Percentiles rank a stretch among this genome's conserved stretches.
These are phyloP conservation scores for Yponomeuta evonymella DNA, from an alignment of 2,888 invertebrate genomes.

Conservation along the genomic window DNA sequence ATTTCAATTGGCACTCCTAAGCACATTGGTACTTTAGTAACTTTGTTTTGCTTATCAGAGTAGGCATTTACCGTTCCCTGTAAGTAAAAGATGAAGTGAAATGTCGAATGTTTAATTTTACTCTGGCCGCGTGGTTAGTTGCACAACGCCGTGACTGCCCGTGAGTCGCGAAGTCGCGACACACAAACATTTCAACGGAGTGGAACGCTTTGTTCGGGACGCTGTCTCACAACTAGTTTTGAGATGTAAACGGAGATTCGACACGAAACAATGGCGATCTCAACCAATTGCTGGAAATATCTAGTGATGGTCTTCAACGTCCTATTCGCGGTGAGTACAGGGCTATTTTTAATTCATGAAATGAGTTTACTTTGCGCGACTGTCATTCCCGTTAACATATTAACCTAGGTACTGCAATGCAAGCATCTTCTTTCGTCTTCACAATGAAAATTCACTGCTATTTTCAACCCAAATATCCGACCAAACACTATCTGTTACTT, in stretches of 20 bases:
- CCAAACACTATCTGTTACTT: too few species aligned
- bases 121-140: constrained; percentile 41
- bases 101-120: constrained; percentile 62
- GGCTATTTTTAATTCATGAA: constrained; percentile 14
- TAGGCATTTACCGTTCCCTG: constrained; percentile 21
- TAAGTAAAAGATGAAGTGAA: constrained; percentile 33
- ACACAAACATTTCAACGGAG: constrained; percentile 6
- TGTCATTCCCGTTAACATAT: background rate
- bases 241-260: constrained; percentile 56
- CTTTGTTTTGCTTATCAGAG: background rate
- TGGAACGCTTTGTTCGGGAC: constrained; percentile 7
- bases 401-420: background rate
- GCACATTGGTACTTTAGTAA: background rate
- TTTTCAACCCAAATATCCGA: too few species aligned
- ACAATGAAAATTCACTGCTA: background rate
- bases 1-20: background rate
- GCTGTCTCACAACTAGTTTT: constrained; percentile 22
- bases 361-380: constrained; percentile 7
- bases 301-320: constrained; percentile 67
- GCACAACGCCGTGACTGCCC: constrained; percentile 28
- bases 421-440: background rate
- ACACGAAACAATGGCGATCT: constrained; percentile 56
- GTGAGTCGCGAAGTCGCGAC: constrained; percentile 1
- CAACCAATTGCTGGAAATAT: constrained; percentile 71
- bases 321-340: constrained; percentile 63